Conservation (phyloP, 2,113 vertebrate species). For the Rhabdornis inornatus region DNA sequence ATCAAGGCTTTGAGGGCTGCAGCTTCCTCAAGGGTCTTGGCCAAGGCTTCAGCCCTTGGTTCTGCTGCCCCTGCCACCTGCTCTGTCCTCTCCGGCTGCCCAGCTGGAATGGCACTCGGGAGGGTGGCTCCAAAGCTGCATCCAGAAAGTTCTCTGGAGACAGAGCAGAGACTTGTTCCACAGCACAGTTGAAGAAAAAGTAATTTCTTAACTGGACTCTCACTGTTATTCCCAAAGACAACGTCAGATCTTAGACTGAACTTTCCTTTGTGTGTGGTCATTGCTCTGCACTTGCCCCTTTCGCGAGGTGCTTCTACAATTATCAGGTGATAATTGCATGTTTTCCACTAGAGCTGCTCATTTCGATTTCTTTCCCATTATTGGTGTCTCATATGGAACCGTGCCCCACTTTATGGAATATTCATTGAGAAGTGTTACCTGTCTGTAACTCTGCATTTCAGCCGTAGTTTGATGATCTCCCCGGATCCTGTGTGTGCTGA, state of each 20-base stretch:
- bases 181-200: rapidly evolving
- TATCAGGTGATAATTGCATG: neutral
- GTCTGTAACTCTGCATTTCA: no score
- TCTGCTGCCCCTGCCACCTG: neutral
- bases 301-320: no score
- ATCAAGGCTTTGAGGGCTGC: neutral
- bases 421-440: neutral
- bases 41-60: rapidly evolving
- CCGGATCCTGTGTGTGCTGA: neutral
- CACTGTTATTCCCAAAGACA: neutral
- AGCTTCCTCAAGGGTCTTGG: neutral
- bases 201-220: neutral
- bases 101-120: rapidly evolving
- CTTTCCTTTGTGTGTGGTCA: neutral
- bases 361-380: neutral
- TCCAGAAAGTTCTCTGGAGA: neutral
- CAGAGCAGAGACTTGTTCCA: neutral
- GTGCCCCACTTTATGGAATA: neutral
- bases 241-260: no score
- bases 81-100: neutral
- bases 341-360: neutral
- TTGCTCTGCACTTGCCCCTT: neutral
- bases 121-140: neutral
- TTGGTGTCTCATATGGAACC: neutral
- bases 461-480: no score